Evolutionary conservation across 2,888 invertebrate species (phyloP).

Genomic region (Eristalinus aeneus): DNA sequence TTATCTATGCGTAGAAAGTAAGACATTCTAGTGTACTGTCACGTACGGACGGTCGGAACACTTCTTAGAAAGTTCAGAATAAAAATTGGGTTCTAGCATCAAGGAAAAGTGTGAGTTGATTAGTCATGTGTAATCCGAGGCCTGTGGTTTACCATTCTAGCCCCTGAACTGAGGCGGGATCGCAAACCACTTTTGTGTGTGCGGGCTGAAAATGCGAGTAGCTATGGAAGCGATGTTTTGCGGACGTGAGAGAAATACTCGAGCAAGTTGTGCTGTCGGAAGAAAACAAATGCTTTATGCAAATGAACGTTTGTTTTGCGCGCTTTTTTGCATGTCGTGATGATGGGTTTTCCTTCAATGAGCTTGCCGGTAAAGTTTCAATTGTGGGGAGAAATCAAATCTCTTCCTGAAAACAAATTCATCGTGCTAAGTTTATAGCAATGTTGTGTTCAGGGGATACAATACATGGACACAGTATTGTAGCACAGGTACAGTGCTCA

Average conservation of each 20-base stretch:
- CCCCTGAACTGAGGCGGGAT: not conserved
- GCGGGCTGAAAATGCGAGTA: no score
- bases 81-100: not conserved
- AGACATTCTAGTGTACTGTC: slow-evolving; percentile 35
- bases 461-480: no score
- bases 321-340: not conserved
- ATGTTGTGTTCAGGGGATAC: no score
- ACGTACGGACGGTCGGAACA: not conserved
- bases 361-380: not conserved
- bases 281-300: not conserved
- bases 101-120: not conserved
- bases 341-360: not conserved
- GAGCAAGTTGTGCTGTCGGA: not conserved
- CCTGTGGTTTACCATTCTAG: not conserved
- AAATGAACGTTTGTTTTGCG: not conserved
- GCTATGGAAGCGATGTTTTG: not conserved
- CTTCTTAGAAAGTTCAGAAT: slow-evolving; percentile 25
- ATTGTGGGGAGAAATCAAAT: no score
- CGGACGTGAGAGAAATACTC: slow-evolving; percentile 6
- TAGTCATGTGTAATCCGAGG: not conserved
- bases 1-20: slow-evolving; percentile 61
- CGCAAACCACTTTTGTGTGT: no score
- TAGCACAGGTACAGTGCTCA: no score
- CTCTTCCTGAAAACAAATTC: no score
- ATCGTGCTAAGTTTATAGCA: no score